Base-by-base conservation (phyloP, 1,140 invertebrate species). In the Drosophila burlai region DNA sequence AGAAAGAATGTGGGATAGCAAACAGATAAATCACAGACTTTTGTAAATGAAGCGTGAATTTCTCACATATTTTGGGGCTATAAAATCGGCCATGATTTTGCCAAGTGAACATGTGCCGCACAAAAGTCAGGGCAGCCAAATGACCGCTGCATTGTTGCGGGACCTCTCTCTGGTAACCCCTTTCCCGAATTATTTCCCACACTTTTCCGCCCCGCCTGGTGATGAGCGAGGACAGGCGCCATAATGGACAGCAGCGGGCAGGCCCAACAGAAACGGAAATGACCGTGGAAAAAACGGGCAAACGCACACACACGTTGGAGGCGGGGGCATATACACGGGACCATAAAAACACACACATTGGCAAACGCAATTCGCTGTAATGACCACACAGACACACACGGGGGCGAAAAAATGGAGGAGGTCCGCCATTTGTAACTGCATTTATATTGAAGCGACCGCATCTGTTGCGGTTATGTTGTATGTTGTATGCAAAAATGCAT, bases 381-480 rank as follows among this genome's bases (percentile, higher is more conserved):
- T 89, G 85, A 89, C 84, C 84, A 42, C 84, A 78, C 73, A 89
- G 80, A 65, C 83, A 72, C 52, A 64, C 64, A 57, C 7, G 15
- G 10, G 26, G 13, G 21, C 1, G 29, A 52, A 52, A 34, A 34
- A 42, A 54, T 36, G 18, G 38, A 18, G 60, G 60, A 52, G 58
- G 58, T 64, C 42, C 67, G 69, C 75, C 85, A 90, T 90, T 85
- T 81, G 85, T 85, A 89, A 89, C 85, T 89, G 85, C 85, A 89
- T 90, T 89, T 90, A 89, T 89, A 89, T 89, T 89, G 86, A 89
- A 90, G 85, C 85, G 81, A 89, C 85, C 85, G 85, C 85, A 89
- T 89, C 85, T 89, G 85, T 90, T 89, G 85, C 85, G 85, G 85
- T 89, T 90, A 82, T 89, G 85, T 89, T 90, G 85, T 90, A 82